Percentiles rank a stretch among this genome's conserved stretches.
These are phyloP conservation scores for Zygaena filipendulae DNA, from an alignment of 2,888 invertebrate species.

Conservation along the genomic window DNA sequence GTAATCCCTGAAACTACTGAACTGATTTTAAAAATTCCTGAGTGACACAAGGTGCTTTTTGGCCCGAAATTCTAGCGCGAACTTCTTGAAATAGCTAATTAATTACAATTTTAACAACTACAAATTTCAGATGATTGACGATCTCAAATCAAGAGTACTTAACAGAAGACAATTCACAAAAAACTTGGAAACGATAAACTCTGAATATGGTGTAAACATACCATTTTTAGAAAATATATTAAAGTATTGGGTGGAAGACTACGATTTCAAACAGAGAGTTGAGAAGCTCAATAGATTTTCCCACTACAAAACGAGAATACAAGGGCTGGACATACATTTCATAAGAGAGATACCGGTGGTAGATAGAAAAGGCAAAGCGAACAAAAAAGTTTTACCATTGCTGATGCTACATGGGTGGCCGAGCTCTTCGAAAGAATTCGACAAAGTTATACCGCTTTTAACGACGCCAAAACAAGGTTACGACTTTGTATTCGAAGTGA, in stretches of 20 bases:
- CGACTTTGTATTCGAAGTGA: conserved; percentile 75
- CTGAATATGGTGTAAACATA: conserved; percentile 86
- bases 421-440: conserved; percentile 84
- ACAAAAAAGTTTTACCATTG: conserved; percentile 65
- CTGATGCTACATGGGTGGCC: conserved; percentile 90
- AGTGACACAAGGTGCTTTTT: no score
- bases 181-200: conserved; percentile 76
- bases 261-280: conserved; percentile 73
- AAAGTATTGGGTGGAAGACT: conserved; percentile 81
- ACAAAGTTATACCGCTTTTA: conserved; percentile 76
- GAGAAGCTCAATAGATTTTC: conserved; percentile 74
- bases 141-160: conserved; percentile 68
- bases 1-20: no score
- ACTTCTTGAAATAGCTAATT: no score
- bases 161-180: conserved; percentile 57
- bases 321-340: conserved; percentile 80
- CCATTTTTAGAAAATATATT: conserved; percentile 74
- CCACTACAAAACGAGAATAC: conserved; percentile 81
- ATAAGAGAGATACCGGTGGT: conserved; percentile 73
- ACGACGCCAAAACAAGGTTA: conserved; percentile 62
- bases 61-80: no score
- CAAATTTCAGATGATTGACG: conserved; percentile 63
- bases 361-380: conserved; percentile 22
- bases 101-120: no score
- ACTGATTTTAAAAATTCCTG: no score